Base-by-base conservation (phyloP, 2,888 invertebrate species). In the Drosophila picticornis region DNA sequence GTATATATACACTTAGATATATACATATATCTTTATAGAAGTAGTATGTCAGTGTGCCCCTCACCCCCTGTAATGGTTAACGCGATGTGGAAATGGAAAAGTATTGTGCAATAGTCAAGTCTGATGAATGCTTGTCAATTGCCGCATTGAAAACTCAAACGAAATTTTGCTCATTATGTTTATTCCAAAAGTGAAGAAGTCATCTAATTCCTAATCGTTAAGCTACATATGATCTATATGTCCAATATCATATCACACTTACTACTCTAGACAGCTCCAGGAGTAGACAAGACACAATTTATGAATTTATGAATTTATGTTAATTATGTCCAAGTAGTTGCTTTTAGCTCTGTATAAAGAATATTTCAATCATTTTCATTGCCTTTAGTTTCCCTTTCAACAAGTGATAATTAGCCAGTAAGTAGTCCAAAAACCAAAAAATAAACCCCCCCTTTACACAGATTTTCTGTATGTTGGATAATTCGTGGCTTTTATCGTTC, bases 91-190 rank as follows among this genome's bases (percentile, higher is more conserved):
- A 77, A 40, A 55, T 4, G 25, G 31, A 22, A 57, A 80, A 78
- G 81, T 78, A 78, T 78, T 78, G 78, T 72, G 78, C 81, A 78
- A 77, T 62, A 58, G 32, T 55, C 80, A 80, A 77, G 77, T 77
- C 77, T 77, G 76, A 75, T 36, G 51, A 65, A 80, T 69, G 80
- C 77, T 77, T 77, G 81, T 81, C 78, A 78, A 77, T 78, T 78
- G 78, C 78, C 67, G 67, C 63, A 67, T 64, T 61, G 53, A 22
- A 53, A 82, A 82, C 81, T 81, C 81, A 83, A 76, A 62, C 36
- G 64, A 77, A 78, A 68, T 61, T 77, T 84, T 87, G 87, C 87
- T 87, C 87, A 87, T 84, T 73, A 69, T 69, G 71, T 79, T 78
- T 65, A 88, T 75, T 74, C 78, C 89, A 81, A 72, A 38, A 69